Base-by-base conservation (phyloP, 2,113 vertebrate species). In the Nanorana parkeri region DNA sequence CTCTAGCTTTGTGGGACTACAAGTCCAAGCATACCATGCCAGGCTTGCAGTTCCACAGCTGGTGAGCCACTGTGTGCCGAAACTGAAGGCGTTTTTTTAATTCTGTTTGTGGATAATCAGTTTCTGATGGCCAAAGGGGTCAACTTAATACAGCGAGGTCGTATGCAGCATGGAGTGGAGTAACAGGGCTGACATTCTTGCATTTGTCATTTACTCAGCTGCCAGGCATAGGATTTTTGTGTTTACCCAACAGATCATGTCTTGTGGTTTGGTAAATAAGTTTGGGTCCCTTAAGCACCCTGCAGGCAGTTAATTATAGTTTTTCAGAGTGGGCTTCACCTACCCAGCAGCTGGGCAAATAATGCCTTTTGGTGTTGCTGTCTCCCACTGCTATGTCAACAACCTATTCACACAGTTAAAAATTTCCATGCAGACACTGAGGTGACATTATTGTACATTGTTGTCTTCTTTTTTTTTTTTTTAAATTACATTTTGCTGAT, bases 201-300 rank as follows among this genome's bases (percentile, higher is more conserved):
- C 69, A 65, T 66, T 66, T 81, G 80, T 56, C 80, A 82, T 82
- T 83, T 83, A 13, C 54, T 83, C 72, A 83, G 72, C 80, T 83
- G 80, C 26, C 17, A 36, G 58, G 11, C 4, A 29, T 17, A 61
- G 56, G 17, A 51, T 52, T 60, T 17, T 52, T n/a, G 5, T 82
- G 80, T 82, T 82, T 82, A 58, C 80, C 17, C 29, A 54, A 24
- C 60, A 74, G 78, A 72, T 73, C 63, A 82, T n/a, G 63, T 17
- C 71, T 81, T 67, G 71, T 58, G 80, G 16, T 1, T 41, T 16
- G 28, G 69, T 74, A 82, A 76, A 41, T 75, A 60, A 32, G 20
- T 73, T 32, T 36, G 71, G 54, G 60, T 55, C 28, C 64, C 68
- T 72, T 81, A 73, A 60, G 68, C 58, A 54, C 58, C 78, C 60